These are phyloP conservation scores for Neoseiulus cucumeris DNA, from an alignment of 1,140 invertebrate species.

Conservation along the genomic window DNA sequence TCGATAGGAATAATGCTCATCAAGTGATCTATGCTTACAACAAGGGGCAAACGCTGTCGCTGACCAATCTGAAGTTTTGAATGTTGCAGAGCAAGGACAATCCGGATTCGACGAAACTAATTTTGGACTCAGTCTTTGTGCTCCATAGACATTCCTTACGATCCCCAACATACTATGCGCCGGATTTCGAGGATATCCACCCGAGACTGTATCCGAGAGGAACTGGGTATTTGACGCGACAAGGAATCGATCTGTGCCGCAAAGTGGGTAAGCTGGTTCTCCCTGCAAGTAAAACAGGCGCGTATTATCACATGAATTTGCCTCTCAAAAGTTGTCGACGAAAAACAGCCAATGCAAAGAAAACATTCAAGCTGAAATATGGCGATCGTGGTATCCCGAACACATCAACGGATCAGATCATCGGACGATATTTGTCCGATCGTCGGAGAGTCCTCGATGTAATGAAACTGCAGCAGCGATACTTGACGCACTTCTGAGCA, in stretches of 20 bases:
- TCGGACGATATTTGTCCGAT: neutral
- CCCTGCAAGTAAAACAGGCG: neutral
- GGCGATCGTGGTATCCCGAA: constrained; percentile 1
- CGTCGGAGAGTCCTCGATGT: neutral
- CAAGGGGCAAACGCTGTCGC: too few species aligned
- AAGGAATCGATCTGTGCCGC: neutral
- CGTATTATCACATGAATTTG: too few species aligned
- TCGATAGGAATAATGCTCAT: too few species aligned
- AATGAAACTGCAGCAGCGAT: neutral
- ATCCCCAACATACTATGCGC: neutral
- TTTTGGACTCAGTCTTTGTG: neutral
- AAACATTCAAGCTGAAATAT: neutral
- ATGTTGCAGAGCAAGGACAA: neutral
- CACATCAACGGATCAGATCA: neutral
- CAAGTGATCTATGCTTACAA: too few species aligned
- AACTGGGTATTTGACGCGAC: neutral
- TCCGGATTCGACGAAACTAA: neutral
- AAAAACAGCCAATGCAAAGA: neutral
- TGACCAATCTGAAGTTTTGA: neutral
- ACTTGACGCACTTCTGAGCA: neutral
- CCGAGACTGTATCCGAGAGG: neutral
- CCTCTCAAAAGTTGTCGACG: too few species aligned
- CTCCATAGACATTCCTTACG: neutral
- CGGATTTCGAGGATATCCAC: neutral
- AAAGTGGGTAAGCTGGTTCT: neutral